Base-by-base conservation (phyloP, 2,888 invertebrate species). In the Aphidoletes aphidimyza region DNA sequence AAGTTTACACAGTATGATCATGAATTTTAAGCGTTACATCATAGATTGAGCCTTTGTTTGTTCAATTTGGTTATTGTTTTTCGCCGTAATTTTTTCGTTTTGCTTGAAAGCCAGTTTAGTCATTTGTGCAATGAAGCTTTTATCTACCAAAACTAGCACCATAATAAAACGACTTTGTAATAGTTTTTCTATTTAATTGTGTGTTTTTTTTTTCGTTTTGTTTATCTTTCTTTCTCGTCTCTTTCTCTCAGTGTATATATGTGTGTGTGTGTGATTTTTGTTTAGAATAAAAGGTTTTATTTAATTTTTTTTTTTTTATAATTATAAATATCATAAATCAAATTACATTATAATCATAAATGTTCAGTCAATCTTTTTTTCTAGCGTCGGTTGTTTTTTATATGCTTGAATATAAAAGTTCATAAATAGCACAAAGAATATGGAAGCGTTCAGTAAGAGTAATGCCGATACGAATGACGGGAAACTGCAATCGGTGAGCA, bases 331-430 rank as follows among this genome's bases (percentile, higher is more conserved):
- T 83, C 37, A 81, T 81, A 81, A 37, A 81, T 39, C 26, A 45
- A 83, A 83, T 83, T 83, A 83, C 22, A 45, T 83, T 83, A 83
- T 45, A 83, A 83, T 83, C 81, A 81, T 39, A 84, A 59, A 42
- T 39, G 19, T 45, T 85, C 85, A 85, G 85, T 85, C 85, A 85
- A 85, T 85, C 81, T 85, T 85, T 42, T 85, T 85, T n/a, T 39
- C 83, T 39, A 84, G 45, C 36, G 83, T 49, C 49, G 84, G 84
- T 83, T 89, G 88, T 85, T 89, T 90, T 87, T 91, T 92, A 91
- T 97, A 97, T 36, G 95, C 94, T 89, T 94, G 94, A 86, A 94
- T 92, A 91, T 98, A 98, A 92, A 98, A 98, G 90, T 98, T 94
- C 88, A 94, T 94, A 92, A 98, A 98, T 85, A 98, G 93, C 22